Percentiles rank a stretch among this genome's conserved stretches.
phyloP scores from a whole-genome alignment of 2,888 invertebrate genomes.

The Agrotis segetum region DNA sequence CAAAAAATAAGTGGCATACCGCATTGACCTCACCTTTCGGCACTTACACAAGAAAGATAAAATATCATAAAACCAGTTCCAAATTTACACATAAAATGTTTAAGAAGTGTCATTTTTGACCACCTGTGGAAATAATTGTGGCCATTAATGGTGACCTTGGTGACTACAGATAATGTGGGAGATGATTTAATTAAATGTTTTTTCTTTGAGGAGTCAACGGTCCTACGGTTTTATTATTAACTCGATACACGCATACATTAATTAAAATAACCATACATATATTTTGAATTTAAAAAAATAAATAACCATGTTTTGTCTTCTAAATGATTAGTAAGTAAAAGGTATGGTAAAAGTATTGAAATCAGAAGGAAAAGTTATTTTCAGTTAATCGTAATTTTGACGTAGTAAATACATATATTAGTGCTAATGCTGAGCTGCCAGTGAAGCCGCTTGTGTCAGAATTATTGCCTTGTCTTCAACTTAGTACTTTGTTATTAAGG shows the following conservation, averaged over 20 bases:
- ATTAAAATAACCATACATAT: no score
- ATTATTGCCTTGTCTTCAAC: no score
- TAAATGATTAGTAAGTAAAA: no score
- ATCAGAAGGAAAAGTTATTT: no score
- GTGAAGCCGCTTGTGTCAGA: no score
- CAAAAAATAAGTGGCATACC: constrained; percentile 1
- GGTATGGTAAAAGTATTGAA: no score
- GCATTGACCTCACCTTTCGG: constrained; percentile 41
- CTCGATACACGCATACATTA: background rate
- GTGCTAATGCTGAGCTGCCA: no score
- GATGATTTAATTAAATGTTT: constrained; percentile 11
- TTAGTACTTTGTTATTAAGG: no score
- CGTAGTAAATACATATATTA: no score
- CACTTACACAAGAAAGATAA: constrained; percentile 38
- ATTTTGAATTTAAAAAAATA: no score
- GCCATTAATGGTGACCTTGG: constrained; percentile 28
- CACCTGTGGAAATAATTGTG: constrained; percentile 43
- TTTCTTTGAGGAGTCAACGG: constrained; percentile 10
- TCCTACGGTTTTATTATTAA: background rate
- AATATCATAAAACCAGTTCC: constrained; percentile 54
- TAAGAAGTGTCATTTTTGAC: constrained; percentile 14
- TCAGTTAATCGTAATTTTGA: no score
- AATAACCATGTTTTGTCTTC: no score
- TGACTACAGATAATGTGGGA: constrained; percentile 11
- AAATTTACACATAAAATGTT: constrained; percentile 35